These are phyloP conservation scores for Lordiphosa stackelbergi DNA, from an alignment of 1,140 invertebrate genomes.

Conservation along the genomic window DNA sequence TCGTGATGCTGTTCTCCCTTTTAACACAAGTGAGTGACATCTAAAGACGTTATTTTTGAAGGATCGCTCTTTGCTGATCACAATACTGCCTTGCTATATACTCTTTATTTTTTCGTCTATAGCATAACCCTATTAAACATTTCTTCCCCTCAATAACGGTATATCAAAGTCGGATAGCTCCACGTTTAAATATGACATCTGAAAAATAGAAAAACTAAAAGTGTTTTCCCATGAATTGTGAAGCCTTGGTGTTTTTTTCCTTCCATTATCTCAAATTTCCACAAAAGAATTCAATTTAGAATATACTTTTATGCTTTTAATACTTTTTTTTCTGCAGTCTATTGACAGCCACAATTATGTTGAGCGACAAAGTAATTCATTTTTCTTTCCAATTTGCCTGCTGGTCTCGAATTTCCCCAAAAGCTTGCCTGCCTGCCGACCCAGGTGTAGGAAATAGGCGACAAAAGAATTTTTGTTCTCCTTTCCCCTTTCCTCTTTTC, in stretches of 20 bases:
- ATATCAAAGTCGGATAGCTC: too few species aligned
- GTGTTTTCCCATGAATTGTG: too few species aligned
- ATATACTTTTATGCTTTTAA: conserved; percentile 21
- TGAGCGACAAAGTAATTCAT: conserved; percentile 42
- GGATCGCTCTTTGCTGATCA: too few species aligned
- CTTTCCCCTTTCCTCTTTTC: conserved; percentile 1
- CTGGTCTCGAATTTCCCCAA: conserved; percentile 20
- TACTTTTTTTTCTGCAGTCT: conserved; percentile 9
- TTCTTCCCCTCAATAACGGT: too few species aligned
- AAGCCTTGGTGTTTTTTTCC: neutral
- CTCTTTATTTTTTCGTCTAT: too few species aligned
- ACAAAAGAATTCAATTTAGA: conserved; percentile 27
- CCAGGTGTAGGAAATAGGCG: conserved; percentile 56
- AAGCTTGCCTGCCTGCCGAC: neutral
- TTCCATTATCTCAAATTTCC: conserved; percentile 10
- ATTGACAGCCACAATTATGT: conserved; percentile 40
- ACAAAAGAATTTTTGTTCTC: conserved; percentile 50
- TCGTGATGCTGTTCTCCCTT: too few species aligned
- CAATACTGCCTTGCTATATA: too few species aligned
- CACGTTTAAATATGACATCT: too few species aligned
- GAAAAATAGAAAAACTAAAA: too few species aligned
- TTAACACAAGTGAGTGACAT: too few species aligned
- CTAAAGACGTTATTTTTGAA: too few species aligned
- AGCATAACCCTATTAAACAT: too few species aligned
- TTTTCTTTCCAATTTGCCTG: conserved; percentile 7